These are phyloP conservation scores for Herpetotheres cachinnans DNA, from an alignment of 2,113 vertebrate species.

Conservation along the genomic window DNA sequence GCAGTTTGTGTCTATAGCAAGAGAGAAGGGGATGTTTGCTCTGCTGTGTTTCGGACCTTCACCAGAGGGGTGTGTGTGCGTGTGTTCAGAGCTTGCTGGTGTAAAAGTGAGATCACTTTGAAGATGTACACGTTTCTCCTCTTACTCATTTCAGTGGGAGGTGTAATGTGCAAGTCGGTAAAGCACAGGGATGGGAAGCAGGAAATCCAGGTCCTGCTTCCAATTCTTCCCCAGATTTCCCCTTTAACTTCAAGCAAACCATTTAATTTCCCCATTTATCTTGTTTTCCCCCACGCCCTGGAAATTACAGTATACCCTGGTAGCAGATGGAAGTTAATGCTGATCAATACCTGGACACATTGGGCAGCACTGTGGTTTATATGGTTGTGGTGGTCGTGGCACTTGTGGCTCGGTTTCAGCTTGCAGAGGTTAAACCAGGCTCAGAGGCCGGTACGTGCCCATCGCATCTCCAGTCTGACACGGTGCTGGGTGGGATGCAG, in stretches of 20 bases:
- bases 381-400: not conserved
- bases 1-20: rapidly evolving
- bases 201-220: not conserved
- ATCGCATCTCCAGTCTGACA: rapidly evolving
- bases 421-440: rapidly evolving
- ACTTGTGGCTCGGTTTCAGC: not conserved
- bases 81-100: not conserved
- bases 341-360: rapidly evolving
- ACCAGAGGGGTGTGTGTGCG: rapidly evolving
- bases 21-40: not conserved
- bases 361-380: rapidly evolving
- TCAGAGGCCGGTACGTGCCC: rapidly evolving
- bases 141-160: not conserved
- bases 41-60: not conserved
- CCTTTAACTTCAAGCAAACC: not conserved
- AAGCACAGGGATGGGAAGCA: not conserved
- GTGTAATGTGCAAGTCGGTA: not conserved
- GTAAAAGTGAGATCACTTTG: not conserved
- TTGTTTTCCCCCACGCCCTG: rapidly evolving
- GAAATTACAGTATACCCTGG: rapidly evolving
- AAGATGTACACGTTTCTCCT: not conserved
- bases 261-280: not conserved
- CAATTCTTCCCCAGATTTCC: not conserved
- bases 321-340: rapidly evolving
- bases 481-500: rapidly evolving